Conservation (phyloP, 2,888 invertebrate genomes). For the Thysanoteuthis rhombus region DNA sequence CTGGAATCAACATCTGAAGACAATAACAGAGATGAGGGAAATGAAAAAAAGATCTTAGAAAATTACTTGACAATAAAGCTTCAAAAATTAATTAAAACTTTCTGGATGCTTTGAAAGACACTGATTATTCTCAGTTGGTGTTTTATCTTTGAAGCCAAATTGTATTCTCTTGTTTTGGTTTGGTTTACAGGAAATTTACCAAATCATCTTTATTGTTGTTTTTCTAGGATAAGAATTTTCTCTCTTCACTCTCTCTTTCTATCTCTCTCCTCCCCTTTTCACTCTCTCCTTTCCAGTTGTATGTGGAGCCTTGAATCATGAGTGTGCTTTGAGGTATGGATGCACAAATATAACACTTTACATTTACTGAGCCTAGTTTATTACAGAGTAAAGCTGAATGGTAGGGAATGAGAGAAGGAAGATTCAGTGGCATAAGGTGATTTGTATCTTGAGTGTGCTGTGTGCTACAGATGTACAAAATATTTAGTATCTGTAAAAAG, state of each 20-base stretch:
- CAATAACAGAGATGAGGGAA: background rate
- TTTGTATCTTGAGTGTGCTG: no score
- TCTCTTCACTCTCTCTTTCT: background rate
- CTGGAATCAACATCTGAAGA: background rate
- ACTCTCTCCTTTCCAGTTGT: background rate
- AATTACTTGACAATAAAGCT: background rate
- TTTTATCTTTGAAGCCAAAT: background rate
- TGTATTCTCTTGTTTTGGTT: background rate
- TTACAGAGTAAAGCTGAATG: no score
- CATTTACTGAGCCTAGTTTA: no score
- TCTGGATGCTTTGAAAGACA: background rate
- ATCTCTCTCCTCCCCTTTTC: background rate
- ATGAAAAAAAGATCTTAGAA: background rate
- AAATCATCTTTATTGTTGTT: background rate
- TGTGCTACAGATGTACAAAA: no score
- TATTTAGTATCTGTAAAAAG: no score
- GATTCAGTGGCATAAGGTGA: no score
- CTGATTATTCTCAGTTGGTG: background rate
- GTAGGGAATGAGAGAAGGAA: no score
- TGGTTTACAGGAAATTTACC: background rate
- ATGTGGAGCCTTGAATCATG: no score
- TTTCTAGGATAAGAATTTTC: background rate
- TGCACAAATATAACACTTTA: no score
- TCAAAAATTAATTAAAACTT: background rate
- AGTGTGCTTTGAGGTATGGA: no score